Conservation (phyloP, 2,113 vertebrate genomes). For the Chloropsis cyanopogon region DNA sequence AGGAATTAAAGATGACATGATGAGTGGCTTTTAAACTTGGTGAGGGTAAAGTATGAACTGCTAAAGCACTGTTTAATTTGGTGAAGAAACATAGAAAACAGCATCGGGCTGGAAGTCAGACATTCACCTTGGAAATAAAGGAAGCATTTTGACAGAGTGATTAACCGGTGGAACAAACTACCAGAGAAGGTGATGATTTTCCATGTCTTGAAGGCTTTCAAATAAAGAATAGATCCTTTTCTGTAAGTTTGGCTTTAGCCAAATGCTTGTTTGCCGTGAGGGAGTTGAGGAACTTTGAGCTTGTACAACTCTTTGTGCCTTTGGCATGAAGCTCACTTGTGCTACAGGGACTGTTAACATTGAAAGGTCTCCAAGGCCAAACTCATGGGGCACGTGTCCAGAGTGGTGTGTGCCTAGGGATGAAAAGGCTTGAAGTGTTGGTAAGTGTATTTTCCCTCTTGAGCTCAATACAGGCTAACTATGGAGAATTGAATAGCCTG, state of each 20-base stretch:
- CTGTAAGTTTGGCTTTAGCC: not conserved
- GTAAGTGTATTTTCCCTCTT: not conserved
- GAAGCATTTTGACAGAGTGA: not conserved
- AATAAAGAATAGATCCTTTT: not conserved
- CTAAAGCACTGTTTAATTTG: not conserved
- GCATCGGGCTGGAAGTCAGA: not conserved
- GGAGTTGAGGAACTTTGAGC: not conserved
- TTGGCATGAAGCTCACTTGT: not conserved
- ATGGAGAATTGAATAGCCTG: not conserved
- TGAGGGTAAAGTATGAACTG: not conserved
- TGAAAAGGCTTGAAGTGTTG: not conserved
- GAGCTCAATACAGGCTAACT: not conserved
- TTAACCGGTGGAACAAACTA: slow-evolving; percentile 19
- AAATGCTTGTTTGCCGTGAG: not conserved
- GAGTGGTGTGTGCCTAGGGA: not conserved
- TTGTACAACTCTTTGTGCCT: not conserved
- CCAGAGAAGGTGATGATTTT: slow-evolving; percentile 1
- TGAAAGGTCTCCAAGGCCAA: not conserved
- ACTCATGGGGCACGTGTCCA: not conserved
- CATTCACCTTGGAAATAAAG: not conserved
- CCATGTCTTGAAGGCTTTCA: not conserved
- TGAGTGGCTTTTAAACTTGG: not conserved
- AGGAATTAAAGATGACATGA: too few relatives aligned
- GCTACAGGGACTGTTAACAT: not conserved
- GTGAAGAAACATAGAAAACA: slow-evolving; percentile 22